Evolutionary conservation across 2,113 vertebrate species (phyloP), one percentile per base, ranked within the genome.

Genomic region (Ciconia boyciana): DNA sequence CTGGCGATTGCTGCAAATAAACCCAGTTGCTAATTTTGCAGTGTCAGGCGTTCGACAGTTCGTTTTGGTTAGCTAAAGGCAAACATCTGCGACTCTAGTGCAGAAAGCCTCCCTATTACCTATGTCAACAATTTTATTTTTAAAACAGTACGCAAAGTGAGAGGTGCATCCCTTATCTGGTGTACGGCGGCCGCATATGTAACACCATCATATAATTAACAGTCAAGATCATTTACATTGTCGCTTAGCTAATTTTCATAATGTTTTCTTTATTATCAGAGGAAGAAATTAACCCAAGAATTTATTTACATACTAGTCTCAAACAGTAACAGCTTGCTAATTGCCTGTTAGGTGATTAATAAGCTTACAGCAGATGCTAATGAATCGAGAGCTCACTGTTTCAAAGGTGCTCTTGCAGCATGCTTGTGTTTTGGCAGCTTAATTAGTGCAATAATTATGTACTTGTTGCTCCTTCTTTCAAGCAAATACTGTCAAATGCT

Each of bases 341-440:
- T 99, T 99, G 99, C 99, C 99, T 99, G 99, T 99, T 99, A 99
- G 99, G 99, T 99, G 99, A 99, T 99, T 99, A 99, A 99, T 99
- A 99, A 98, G 99, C 99, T 99, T 99, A 99, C 99, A 99, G 98
- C 99, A 99, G 99, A 99, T 99, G 99, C 99, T 99, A 99, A 99
- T 99, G 99, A 99, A 98, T 99, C 95, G 98, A 98, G 98, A 98
- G 98, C 98, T 99, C 98, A 98, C 98, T 98, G 98, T 99, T 99
- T 99, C 99, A 99, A 99, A 99, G 99, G 99, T 99, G 98, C 99
- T 99, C 98, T 98, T 99, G 98, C 98, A 98, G 98, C 97, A 98
- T 98, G 98, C 98, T 98, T 98, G 98, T 99, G 98, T 99, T 98
- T 99, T 99, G 98, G 98, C 98, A 98, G 98, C 98, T 99, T 99